Percentiles rank a stretch among this genome's conserved stretches.
Evolutionary conservation across 2,888 invertebrate genomes (phyloP).

Genomic region (Heteromyza rotundicornis): DNA sequence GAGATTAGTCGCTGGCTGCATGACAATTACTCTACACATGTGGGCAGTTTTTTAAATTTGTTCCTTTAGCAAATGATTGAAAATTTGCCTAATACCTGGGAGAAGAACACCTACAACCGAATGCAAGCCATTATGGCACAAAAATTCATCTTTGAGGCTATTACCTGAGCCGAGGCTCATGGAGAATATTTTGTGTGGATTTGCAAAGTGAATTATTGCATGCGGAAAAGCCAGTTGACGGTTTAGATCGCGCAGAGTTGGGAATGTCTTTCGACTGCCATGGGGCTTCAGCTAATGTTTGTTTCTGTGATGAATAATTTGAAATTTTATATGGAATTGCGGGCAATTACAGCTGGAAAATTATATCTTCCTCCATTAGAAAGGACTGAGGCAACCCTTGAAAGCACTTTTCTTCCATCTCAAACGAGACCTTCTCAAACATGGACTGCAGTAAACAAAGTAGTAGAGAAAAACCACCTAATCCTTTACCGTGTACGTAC

Average conservation of each 20-base stretch:
- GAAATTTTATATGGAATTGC: too few species aligned
- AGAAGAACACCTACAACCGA: background rate
- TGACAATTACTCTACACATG: background rate
- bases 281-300: too few species aligned
- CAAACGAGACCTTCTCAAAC: too few species aligned
- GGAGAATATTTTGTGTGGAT: background rate
- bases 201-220: constrained; percentile 12
- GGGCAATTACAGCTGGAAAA: too few species aligned
- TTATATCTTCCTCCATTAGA: background rate
- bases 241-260: background rate
- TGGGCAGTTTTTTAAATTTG: constrained; percentile 6
- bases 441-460: too few species aligned
- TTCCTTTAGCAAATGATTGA: background rate
- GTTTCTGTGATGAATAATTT: too few species aligned
- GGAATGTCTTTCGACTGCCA: too few species aligned
- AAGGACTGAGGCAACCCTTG: background rate
- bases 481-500: background rate
- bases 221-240: constrained; percentile 12
- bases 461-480: too few species aligned
- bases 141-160: too few species aligned
- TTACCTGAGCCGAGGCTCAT: background rate
- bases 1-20: background rate
- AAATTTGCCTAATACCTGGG: background rate
- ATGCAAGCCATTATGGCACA: too few species aligned
- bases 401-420: too few species aligned